Evolutionary conservation across 2,797 vertebrate genomes (phyloP).

Genomic region (Trematocara caparti): DNA sequence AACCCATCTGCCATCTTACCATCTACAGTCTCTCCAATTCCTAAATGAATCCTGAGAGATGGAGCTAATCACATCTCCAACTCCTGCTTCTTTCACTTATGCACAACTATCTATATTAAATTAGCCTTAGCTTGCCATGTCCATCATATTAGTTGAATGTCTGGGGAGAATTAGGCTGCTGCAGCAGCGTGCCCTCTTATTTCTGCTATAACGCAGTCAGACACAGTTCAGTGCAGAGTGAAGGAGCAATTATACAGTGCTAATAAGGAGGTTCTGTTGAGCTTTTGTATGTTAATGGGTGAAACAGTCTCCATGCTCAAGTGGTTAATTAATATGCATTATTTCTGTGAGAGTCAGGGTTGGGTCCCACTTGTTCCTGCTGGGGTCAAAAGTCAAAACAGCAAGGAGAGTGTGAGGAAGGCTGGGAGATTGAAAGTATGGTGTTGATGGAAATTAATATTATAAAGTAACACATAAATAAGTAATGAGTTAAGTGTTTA

Average conservation of each 20-base stretch:
- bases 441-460: neutral
- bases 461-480: neutral
- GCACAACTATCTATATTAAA: neutral
- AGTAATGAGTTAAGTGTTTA: neutral
- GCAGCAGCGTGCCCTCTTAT: neutral
- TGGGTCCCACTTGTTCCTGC: neutral
- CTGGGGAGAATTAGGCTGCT: neutral
- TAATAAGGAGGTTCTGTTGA: slow-evolving; percentile 30
- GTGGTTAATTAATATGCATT: slow-evolving; percentile 32
- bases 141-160: slow-evolving; percentile 3
- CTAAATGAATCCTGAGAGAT: slow-evolving; percentile 10
- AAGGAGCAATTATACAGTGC: neutral
- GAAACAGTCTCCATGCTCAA: neutral
- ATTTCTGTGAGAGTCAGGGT: neutral
- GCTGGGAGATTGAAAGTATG: neutral
- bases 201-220: neutral
- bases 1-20: slow-evolving; percentile 7
- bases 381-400: slow-evolving; percentile 28
- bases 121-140: neutral
- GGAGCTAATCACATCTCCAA: neutral
- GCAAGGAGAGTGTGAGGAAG: neutral
- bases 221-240: neutral
- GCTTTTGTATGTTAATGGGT: slow-evolving; percentile 9
- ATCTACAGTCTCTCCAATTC: neutral
- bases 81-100: neutral